phyloP scores from a whole-genome alignment of 2,888 invertebrate genomes.

The Folsomia manolachei region DNA sequence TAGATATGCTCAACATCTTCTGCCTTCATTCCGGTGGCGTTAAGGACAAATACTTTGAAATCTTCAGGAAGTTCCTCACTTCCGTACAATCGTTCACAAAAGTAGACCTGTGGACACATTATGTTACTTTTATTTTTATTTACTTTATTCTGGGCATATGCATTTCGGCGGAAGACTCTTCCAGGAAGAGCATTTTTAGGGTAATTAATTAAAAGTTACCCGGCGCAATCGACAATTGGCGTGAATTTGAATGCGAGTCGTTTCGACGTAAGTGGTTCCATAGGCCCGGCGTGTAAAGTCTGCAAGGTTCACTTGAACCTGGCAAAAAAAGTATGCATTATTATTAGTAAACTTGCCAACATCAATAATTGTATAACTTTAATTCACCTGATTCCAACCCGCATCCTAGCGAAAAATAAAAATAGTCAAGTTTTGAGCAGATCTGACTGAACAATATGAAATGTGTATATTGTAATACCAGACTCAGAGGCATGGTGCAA shows the following conservation, averaged over 20 bases:
- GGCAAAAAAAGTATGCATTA: conserved; percentile 7
- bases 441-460: too few relatives aligned
- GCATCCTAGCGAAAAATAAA: too few relatives aligned
- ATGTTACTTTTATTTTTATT: too few relatives aligned
- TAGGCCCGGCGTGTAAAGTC: conserved; percentile 64
- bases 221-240: conserved; percentile 64
- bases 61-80: conserved; percentile 65
- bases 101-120: conserved; percentile 54
- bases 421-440: too few relatives aligned
- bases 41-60: conserved; percentile 63
- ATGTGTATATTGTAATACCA: too few relatives aligned
- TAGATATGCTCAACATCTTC: conserved; percentile 40
- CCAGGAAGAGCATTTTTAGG: too few relatives aligned
- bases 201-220: conserved; percentile 56
- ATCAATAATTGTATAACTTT: not conserved
- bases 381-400: conserved; percentile 59
- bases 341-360: not conserved
- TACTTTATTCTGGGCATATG: too few relatives aligned
- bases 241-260: conserved; percentile 63
- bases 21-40: conserved; percentile 40
- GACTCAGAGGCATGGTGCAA: conserved; percentile 65
- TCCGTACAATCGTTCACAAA: conserved; percentile 63
- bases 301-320: conserved; percentile 63
- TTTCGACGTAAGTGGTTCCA: conserved; percentile 64
- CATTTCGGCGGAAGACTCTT: too few relatives aligned